Conservation (phyloP, 2,113 vertebrate genomes). For the Stomatorhinus ivindoensis region DNA sequence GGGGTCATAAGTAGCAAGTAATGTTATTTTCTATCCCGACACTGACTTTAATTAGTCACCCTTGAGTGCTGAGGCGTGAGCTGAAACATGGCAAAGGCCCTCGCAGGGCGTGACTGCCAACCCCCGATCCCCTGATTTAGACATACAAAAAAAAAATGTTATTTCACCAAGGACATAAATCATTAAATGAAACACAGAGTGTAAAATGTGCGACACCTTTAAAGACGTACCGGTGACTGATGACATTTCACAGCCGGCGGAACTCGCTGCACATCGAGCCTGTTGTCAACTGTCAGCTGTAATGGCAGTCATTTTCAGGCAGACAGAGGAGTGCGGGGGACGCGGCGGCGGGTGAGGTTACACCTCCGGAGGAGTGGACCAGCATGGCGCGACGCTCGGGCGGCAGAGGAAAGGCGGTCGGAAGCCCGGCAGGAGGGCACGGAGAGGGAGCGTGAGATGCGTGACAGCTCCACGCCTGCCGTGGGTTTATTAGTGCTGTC, state of each 20-base stretch:
- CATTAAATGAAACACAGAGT: slow-evolving; percentile 28
- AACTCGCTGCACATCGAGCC: slow-evolving; percentile 29
- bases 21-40: not conserved
- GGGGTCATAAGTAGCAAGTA: not conserved
- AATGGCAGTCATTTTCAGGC: slow-evolving; percentile 39
- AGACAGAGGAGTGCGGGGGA: slow-evolving; percentile 8
- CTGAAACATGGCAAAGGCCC: not conserved
- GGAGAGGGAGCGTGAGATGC: not conserved
- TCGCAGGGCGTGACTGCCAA: not conserved
- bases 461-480: slow-evolving; percentile 14
- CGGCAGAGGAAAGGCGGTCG: slow-evolving; percentile 9
- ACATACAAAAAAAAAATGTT: not conserved
- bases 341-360: slow-evolving; percentile 4
- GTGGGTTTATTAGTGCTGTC: slow-evolving; percentile 19
- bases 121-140: not conserved
- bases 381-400: not conserved
- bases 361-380: slow-evolving; percentile 15
- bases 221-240: slow-evolving; percentile 28
- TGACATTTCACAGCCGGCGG: slow-evolving; percentile 37
- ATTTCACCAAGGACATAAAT: slow-evolving; percentile 20
- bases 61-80: not conserved
- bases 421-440: not conserved
- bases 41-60: slow-evolving; percentile 6
- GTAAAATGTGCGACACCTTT: slow-evolving; percentile 23
- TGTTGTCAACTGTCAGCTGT: slow-evolving; percentile 37